These are phyloP conservation scores for Malacosoma neustria DNA, from an alignment of 2,888 invertebrate genomes.

Conservation along the genomic window DNA sequence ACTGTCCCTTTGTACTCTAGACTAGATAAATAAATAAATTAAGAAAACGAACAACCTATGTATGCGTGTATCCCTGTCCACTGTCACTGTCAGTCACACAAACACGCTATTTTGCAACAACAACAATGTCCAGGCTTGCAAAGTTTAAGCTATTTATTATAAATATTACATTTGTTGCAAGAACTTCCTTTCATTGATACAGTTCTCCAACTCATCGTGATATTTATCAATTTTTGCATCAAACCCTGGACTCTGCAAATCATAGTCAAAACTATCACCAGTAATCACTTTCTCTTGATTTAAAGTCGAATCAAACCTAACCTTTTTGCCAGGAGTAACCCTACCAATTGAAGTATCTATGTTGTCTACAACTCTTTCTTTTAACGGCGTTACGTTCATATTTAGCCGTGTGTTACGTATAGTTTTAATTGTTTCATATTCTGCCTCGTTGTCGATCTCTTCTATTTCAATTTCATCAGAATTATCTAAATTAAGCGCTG, in stretches of 20 bases:
- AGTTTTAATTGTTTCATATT: conserved; percentile 62
- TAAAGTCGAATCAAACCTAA: conserved; percentile 63
- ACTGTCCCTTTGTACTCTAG: too few species aligned
- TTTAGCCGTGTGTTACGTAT: conserved; percentile 54
- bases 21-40: too few species aligned
- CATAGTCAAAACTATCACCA: conserved; percentile 62
- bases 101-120: too few species aligned
- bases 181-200: conserved; percentile 65
- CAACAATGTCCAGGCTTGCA: too few species aligned
- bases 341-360: conserved; percentile 40
- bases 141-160: background rate
- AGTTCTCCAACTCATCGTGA: conserved; percentile 67
- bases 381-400: conserved; percentile 59
- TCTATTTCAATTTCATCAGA: conserved; percentile 67
- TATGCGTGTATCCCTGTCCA: too few species aligned
- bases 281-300: conserved; percentile 65
- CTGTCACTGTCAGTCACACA: too few species aligned
- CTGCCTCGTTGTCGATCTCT: conserved; percentile 48
- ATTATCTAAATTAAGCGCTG: conserved; percentile 52
- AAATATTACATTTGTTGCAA: conserved; percentile 53
- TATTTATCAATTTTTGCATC: conserved; percentile 63
- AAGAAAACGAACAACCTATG: too few species aligned
- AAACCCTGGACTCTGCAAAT: conserved; percentile 59
- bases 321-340: conserved; percentile 54
- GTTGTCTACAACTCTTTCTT: conserved; percentile 36